phyloP scores from a whole-genome alignment of 2,888 invertebrate genomes.

The Andrena flavipes region DNA sequence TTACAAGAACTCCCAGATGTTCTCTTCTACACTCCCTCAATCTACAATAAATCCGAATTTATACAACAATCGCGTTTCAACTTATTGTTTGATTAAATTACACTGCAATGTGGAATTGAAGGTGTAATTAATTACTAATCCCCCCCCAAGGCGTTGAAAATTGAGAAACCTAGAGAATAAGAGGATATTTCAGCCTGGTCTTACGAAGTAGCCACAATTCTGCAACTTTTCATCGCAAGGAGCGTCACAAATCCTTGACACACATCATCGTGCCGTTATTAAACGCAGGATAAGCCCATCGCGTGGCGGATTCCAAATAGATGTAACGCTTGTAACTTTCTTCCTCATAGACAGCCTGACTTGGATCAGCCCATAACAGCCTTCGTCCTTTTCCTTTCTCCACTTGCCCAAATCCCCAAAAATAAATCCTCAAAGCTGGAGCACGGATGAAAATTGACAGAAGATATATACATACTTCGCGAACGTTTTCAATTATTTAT shows the following conservation, averaged over 20 bases:
- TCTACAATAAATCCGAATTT: too few relatives aligned
- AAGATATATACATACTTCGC: not conserved
- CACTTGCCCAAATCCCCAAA: too few relatives aligned
- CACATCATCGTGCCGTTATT: constrained; percentile 67
- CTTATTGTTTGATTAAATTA: too few relatives aligned
- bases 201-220: constrained; percentile 4
- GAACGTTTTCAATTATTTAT: not conserved
- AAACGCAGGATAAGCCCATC: constrained; percentile 46
- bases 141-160: not conserved
- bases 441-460: too few relatives aligned
- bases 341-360: not conserved
- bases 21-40: too few relatives aligned
- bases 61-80: too few relatives aligned
- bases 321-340: constrained; percentile 18
- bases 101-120: not conserved
- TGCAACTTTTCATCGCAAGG: constrained; percentile 25
- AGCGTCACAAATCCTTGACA: constrained; percentile 64
- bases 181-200: not conserved
- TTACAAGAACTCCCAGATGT: too few relatives aligned
- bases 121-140: not conserved
- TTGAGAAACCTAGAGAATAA: not conserved
- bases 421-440: too few relatives aligned
- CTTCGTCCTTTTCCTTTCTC: too few relatives aligned
- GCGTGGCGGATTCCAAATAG: constrained; percentile 40
- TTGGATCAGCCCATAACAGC: not conserved